Conservation (phyloP, 2,888 invertebrate species). For the Malthinus flaveolus region DNA sequence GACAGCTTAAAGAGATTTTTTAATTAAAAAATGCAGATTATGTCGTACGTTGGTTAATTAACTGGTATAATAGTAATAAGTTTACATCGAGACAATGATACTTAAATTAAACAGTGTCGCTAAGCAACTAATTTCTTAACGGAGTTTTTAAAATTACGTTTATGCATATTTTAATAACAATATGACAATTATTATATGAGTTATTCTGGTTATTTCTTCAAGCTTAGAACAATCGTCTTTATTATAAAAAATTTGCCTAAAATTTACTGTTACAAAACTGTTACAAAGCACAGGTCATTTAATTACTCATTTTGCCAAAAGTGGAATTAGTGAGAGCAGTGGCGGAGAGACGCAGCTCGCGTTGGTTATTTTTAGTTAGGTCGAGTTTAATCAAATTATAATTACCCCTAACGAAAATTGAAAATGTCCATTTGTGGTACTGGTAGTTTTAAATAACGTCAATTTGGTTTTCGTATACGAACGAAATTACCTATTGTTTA, state of each 20-base stretch:
- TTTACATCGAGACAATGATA: conserved; percentile 29
- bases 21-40: conserved; percentile 26
- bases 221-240: conserved; percentile 7
- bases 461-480: conserved; percentile 38
- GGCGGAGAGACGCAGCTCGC: too few species aligned
- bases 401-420: too few species aligned
- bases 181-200: conserved; percentile 19
- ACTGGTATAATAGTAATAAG: conserved; percentile 34
- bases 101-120: conserved; percentile 32
- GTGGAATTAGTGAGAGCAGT: too few species aligned
- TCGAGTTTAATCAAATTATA: too few species aligned
- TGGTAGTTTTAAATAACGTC: conserved; percentile 45
- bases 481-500: conserved; percentile 54
- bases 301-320: too few species aligned
- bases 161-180: conserved; percentile 25
- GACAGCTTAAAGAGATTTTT: too few species aligned
- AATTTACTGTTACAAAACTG: conserved; percentile 7
- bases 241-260: conserved; percentile 9
- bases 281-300: background rate
- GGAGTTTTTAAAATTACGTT: conserved; percentile 20
- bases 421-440: too few species aligned
- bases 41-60: conserved; percentile 34
- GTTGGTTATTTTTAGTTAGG: too few species aligned
- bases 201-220: conserved; percentile 12
- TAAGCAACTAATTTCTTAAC: conserved; percentile 19